Conservation (phyloP, 1,140 invertebrate species). For the Kradibia gibbosae region DNA sequence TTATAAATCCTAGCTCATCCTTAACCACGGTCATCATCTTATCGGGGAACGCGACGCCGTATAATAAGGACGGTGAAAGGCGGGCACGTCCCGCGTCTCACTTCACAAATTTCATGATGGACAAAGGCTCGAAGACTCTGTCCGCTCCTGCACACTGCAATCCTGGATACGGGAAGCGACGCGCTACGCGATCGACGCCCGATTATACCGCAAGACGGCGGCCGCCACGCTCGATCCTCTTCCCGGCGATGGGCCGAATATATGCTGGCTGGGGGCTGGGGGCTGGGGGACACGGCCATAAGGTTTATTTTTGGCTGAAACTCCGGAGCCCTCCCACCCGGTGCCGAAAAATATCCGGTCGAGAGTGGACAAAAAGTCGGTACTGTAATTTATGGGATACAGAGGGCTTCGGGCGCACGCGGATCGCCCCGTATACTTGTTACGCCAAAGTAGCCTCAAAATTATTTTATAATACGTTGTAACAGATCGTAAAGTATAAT, state of each 20-base stretch:
- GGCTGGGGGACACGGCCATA: no score
- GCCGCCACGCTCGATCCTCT: no score
- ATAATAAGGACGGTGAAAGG: conserved; percentile 29
- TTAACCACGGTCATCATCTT: conserved; percentile 46
- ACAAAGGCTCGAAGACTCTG: conserved; percentile 17
- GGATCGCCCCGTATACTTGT: background rate
- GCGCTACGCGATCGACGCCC: no score
- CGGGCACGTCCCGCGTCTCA: conserved; percentile 14
- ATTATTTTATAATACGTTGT: conserved; percentile 48
- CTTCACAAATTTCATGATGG: conserved; percentile 47
- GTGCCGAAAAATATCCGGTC: background rate
- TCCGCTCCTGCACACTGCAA: background rate
- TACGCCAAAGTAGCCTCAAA: conserved; percentile 43
- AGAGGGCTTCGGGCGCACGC: conserved; percentile 1
- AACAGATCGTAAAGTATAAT: conserved; percentile 29
- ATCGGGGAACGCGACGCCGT: conserved; percentile 15
- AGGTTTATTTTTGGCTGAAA: no score
- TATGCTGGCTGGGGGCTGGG: background rate
- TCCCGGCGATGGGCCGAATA: background rate
- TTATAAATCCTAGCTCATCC: conserved; percentile 15
- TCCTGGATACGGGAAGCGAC: no score
- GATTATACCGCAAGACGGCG: no score
- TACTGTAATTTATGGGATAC: conserved; percentile 36
- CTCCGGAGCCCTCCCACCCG: background rate
- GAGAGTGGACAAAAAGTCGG: conserved; percentile 31